A percentile compares a stretch with the other conserved stretches of the same genome.
Conservation (phyloP, 1,140 invertebrate genomes). For the Coenobita brevimanus region DNA sequence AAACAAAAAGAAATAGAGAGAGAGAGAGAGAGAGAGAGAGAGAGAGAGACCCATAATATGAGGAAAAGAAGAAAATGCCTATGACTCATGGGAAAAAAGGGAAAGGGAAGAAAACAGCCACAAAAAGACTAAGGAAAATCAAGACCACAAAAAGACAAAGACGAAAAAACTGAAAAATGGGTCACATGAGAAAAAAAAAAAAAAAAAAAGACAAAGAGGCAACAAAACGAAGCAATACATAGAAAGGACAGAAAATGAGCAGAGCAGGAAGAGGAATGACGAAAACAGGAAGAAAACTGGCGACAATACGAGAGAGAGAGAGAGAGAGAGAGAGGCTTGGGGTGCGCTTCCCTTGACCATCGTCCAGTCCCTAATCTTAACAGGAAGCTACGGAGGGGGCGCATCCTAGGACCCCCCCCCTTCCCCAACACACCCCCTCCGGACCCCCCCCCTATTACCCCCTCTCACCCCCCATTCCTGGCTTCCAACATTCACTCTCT, state of each 20-base stretch:
- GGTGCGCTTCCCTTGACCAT: background rate
- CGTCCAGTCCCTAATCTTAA: slow-evolving; percentile 42
- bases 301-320: background rate
- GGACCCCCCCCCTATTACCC: too few relatives aligned
- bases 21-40: background rate
- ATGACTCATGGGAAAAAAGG: too few relatives aligned
- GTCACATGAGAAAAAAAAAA: background rate
- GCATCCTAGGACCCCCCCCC: too few relatives aligned
- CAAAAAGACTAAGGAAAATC: background rate
- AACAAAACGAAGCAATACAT: background rate
- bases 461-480: too few relatives aligned
- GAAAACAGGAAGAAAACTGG: background rate
- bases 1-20: too few relatives aligned
- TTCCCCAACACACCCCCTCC: too few relatives aligned
- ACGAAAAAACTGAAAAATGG: background rate
- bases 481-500: too few relatives aligned
- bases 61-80: slow-evolving; percentile 4
- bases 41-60: background rate
- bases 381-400: slow-evolving; percentile 27
- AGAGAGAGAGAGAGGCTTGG: too few relatives aligned
- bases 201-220: background rate
- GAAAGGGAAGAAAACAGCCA: too few relatives aligned
- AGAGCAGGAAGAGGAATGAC: background rate
- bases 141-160: background rate
- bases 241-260: background rate